phyloP scores from a whole-genome alignment of 2,113 vertebrate genomes.

The Atherinomorus stipes region DNA sequence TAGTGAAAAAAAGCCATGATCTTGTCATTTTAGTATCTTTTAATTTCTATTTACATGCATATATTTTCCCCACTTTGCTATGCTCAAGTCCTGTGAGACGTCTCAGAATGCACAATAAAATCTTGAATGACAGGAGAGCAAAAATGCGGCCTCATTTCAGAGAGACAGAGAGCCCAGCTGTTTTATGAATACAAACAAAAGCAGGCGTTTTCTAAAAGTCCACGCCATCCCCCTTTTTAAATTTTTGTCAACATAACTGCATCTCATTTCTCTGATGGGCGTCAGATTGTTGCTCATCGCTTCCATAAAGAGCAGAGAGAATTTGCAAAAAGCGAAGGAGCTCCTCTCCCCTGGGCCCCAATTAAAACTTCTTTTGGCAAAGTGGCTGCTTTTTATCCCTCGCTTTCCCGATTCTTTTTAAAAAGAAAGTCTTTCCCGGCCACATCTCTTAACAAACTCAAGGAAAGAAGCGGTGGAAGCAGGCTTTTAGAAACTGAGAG shows the following conservation, averaged over 20 bases:
- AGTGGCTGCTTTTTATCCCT: conserved; percentile 75
- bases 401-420: conserved; percentile 21
- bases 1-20: conserved; percentile 28
- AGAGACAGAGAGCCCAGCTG: conserved; percentile 28
- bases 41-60: conserved; percentile 58
- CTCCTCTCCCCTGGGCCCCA: conserved; percentile 77
- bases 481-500: conserved; percentile 68
- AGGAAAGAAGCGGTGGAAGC: conserved; percentile 58
- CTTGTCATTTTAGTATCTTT: conserved; percentile 58
- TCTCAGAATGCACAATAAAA: conserved; percentile 33
- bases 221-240: conserved; percentile 23
- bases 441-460: conserved; percentile 70
- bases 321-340: conserved; percentile 71
- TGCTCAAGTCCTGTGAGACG: conserved; percentile 44
- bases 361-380: conserved; percentile 84
- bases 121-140: conserved; percentile 52
- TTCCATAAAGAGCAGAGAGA: conserved; percentile 73
- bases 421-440: conserved; percentile 19
- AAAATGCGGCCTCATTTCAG: conserved; percentile 43
- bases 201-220: conserved; percentile 36
- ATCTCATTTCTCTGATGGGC: conserved; percentile 64
- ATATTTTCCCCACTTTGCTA: conserved; percentile 37
- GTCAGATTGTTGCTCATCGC: conserved; percentile 65
- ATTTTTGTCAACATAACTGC: conserved; percentile 68
- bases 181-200: conserved; percentile 64